phyloP scores from a whole-genome alignment of 1,140 invertebrate species.

The Lepidurus apus region DNA sequence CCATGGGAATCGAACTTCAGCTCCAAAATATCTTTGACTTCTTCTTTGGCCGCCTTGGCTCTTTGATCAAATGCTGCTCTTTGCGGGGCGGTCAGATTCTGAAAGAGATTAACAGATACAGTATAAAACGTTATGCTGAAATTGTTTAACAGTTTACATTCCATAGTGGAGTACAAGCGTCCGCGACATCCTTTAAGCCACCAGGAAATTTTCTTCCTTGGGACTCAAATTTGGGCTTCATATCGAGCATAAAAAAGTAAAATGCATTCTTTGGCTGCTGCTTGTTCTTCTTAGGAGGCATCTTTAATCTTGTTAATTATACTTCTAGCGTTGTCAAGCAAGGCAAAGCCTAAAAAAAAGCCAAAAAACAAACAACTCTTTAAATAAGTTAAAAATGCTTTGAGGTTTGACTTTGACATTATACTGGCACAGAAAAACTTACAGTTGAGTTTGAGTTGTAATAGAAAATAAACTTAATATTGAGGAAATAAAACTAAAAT shows the following conservation, averaged over 20 bases:
- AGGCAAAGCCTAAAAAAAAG: no score
- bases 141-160: slow-evolving; percentile 28
- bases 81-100: slow-evolving; percentile 36
- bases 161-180: slow-evolving; percentile 34
- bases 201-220: slow-evolving; percentile 35
- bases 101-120: slow-evolving; percentile 26
- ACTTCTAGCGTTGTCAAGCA: no score
- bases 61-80: slow-evolving; percentile 35
- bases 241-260: slow-evolving; percentile 38
- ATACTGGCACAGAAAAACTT: no score
- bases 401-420: no score
- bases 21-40: neutral
- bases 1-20: slow-evolving; percentile 27
- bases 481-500: no score
- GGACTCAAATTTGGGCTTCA: slow-evolving; percentile 35
- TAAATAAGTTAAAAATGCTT: no score
- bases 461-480: no score
- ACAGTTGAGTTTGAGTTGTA: no score
- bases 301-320: neutral
- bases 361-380: no score
- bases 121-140: neutral
- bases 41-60: slow-evolving; percentile 34
- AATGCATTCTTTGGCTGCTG: slow-evolving; percentile 36
- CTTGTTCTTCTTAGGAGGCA: slow-evolving; percentile 36
- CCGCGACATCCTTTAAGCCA: slow-evolving; percentile 37